Conservation (phyloP, 2,888 invertebrate species). For the Tryphoninae sp. region DNA sequence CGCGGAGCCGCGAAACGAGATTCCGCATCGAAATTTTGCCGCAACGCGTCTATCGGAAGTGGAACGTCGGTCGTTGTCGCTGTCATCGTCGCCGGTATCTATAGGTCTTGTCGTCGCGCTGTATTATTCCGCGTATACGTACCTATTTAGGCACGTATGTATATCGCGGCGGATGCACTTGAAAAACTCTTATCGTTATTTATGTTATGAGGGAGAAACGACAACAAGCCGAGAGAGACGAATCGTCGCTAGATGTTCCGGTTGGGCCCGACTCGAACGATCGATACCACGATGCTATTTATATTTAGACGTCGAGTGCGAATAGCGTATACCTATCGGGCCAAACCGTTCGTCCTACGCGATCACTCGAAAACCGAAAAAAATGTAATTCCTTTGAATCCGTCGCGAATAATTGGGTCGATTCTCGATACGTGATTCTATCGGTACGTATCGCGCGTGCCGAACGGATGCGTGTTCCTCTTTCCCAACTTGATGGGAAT, state of each 20-base stretch:
- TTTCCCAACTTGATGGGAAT: background rate
- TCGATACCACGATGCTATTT: conserved; percentile 74
- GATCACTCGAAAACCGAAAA: background rate
- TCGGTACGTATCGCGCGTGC: no score
- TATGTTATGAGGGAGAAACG: background rate
- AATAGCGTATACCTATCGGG: conserved; percentile 17
- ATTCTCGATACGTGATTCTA: background rate
- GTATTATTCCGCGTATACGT: background rate
- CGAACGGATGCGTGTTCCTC: no score
- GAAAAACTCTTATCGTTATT: background rate
- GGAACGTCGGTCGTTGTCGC: conserved; percentile 15
- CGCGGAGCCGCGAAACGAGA: background rate
- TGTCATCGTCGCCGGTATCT: background rate
- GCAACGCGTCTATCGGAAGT: background rate
- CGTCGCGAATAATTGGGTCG: background rate
- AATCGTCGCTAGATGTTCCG: conserved; percentile 47
- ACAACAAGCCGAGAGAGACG: background rate
- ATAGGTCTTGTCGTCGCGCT: background rate
- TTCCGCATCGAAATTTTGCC: conserved; percentile 37
- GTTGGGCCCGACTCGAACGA: conserved; percentile 57
- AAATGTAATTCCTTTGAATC: background rate
- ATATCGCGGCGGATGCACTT: background rate
- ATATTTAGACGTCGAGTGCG: conserved; percentile 52
- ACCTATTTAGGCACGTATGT: no score
- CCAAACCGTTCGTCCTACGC: background rate